Percentiles rank a stretch among this genome's conserved stretches.
These are phyloP conservation scores for Lucilia sericata DNA, from an alignment of 1,140 invertebrate genomes.

Conservation along the genomic window DNA sequence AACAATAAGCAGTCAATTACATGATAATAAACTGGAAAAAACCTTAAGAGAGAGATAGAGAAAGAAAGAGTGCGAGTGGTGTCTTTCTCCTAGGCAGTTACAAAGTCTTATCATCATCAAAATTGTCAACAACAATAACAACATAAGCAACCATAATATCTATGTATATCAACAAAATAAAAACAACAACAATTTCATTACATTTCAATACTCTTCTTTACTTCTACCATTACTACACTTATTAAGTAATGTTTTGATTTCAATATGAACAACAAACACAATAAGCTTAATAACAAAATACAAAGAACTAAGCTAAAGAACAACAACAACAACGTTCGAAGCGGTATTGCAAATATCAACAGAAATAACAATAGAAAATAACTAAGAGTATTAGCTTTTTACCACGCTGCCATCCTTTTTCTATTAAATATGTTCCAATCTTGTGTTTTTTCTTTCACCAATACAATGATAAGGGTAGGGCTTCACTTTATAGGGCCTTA, in stretches of 20 bases:
- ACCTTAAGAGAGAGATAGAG: no score
- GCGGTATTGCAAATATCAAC: not conserved
- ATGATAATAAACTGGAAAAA: not conserved
- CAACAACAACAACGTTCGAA: not conserved
- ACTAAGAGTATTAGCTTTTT: not conserved
- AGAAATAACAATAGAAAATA: conserved; percentile 11
- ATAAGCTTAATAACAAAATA: not conserved
- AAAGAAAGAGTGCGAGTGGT: no score
- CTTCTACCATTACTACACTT: not conserved
- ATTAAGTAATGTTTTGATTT: conserved; percentile 17
- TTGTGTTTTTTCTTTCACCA: no score
- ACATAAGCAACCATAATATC: no score
- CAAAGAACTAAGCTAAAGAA: not conserved
- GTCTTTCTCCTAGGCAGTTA: not conserved
- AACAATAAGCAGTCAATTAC: conserved; percentile 26
- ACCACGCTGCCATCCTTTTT: no score
- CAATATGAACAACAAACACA: not conserved
- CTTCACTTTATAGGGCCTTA: no score
- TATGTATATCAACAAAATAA: no score
- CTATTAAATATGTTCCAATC: no score
- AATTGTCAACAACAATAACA: not conserved
- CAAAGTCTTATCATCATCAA: not conserved
- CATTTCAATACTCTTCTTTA: not conserved
- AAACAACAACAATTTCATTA: not conserved
- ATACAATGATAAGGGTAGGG: no score